Percentiles rank a stretch among this genome's conserved stretches.
Conservation (phyloP, 2,888 invertebrate genomes). For the Anthrax anthrax region DNA sequence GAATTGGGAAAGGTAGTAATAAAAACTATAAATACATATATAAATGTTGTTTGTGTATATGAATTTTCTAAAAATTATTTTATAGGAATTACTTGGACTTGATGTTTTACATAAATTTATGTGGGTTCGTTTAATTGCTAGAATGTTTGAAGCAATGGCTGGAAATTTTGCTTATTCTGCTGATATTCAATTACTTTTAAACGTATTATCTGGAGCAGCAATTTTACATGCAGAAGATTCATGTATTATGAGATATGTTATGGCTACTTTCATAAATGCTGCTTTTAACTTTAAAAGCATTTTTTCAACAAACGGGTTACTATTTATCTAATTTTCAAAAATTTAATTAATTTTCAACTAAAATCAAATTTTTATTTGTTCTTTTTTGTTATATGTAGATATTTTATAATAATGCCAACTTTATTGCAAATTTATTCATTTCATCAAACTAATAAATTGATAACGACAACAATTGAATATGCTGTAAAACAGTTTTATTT, state of each 20-base stretch:
- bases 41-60: not conserved
- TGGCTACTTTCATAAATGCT: constrained; percentile 95
- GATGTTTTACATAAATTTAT: constrained; percentile 97
- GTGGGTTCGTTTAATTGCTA: constrained; percentile 92
- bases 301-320: constrained; percentile 92
- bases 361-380: constrained; percentile 11
- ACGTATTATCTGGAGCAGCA: constrained; percentile 92
- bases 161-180: constrained; percentile 93
- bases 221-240: constrained; percentile 96
- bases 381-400: too few relatives aligned
- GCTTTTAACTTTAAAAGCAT: constrained; percentile 98
- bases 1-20: constrained; percentile 74
- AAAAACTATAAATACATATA: too few relatives aligned
- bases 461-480: constrained; percentile 92
- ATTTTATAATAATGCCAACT: constrained; percentile 94
- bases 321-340: too few relatives aligned
- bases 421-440: constrained; percentile 91
- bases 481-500: constrained; percentile 97
- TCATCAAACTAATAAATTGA: constrained; percentile 90
- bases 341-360: not conserved
- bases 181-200: constrained; percentile 93
- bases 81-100: constrained; percentile 68
- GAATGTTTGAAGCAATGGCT: constrained; percentile 97
- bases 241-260: constrained; percentile 84
- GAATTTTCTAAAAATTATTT: not conserved